These are phyloP conservation scores for Brachypteracias leptosomus DNA, from an alignment of 2,113 vertebrate species.

Conservation along the genomic window DNA sequence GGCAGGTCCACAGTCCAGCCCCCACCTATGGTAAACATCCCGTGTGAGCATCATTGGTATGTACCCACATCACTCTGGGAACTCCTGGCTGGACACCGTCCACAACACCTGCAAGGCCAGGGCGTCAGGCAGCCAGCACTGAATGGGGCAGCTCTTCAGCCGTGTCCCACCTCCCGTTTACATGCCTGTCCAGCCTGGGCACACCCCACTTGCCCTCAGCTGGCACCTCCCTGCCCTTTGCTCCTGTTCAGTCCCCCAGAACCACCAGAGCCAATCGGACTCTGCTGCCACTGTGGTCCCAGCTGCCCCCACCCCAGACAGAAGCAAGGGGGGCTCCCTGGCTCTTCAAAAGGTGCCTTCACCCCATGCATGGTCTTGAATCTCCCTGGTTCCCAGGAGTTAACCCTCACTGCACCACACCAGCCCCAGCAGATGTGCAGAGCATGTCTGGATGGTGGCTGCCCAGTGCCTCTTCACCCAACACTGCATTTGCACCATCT, in stretches of 20 bases:
- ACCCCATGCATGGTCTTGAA: rapidly evolving
- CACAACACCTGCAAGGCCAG: background rate
- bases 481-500: rapidly evolving
- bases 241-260: background rate
- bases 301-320: background rate
- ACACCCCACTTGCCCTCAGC: too few relatives aligned
- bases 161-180: rapidly evolving
- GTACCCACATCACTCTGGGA: too few relatives aligned
- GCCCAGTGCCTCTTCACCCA: background rate
- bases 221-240: background rate
- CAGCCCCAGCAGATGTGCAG: background rate
- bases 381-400: rapidly evolving
- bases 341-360: background rate
- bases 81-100: rapidly evolving
- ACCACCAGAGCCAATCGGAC: background rate
- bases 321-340: background rate
- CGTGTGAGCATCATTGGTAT: too few relatives aligned
- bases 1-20: background rate
- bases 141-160: rapidly evolving
- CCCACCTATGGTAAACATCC: too few relatives aligned
- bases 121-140: too few relatives aligned
- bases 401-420: rapidly evolving
- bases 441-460: rapidly evolving
- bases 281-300: background rate
- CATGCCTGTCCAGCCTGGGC: background rate